A percentile compares a stretch with the other conserved stretches of the same genome.
These are phyloP conservation scores for Puntigrus tetrazona DNA, from an alignment of 2,113 vertebrate species.

Conservation along the genomic window DNA sequence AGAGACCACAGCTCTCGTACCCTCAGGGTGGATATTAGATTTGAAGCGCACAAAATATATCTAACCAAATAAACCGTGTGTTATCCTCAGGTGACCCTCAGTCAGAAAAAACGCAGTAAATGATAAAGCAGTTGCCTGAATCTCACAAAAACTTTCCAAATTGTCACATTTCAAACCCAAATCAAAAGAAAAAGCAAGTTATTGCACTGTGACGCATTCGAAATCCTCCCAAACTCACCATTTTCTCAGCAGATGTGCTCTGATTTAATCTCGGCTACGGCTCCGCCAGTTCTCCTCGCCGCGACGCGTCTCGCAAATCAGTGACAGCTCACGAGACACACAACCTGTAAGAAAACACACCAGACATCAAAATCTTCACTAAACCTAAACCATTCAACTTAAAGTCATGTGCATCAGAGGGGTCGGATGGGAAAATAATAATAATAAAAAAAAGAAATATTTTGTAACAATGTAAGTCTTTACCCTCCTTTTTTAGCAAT, in stretches of 20 bases:
- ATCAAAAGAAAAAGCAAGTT: not conserved
- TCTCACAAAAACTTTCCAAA: not conserved
- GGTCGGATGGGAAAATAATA: not conserved
- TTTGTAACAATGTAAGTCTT: too few species aligned
- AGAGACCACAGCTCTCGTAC: not conserved
- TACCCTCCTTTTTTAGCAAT: too few species aligned
- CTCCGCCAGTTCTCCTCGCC: conserved; percentile 38
- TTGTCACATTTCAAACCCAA: not conserved
- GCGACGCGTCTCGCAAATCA: not conserved
- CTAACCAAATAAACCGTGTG: not conserved
- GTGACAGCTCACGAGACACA: conserved; percentile 9
- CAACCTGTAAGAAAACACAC: not conserved
- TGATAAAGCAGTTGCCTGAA: not conserved
- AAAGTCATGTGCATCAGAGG: not conserved
- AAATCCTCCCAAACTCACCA: not conserved
- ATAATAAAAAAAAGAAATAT: too few species aligned
- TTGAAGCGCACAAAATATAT: not conserved
- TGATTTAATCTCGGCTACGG: conserved; percentile 13
- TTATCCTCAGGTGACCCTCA: not conserved
- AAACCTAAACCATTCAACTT: not conserved
- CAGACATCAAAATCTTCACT: not conserved
- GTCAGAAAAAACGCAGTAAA: not conserved
- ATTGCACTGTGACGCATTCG: not conserved
- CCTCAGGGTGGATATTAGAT: not conserved
- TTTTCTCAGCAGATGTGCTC: conserved; percentile 34